Evolutionary conservation across 2,113 vertebrate species (phyloP), one percentile per base, ranked within the genome.

Genomic region (Prunella fulvescens): DNA sequence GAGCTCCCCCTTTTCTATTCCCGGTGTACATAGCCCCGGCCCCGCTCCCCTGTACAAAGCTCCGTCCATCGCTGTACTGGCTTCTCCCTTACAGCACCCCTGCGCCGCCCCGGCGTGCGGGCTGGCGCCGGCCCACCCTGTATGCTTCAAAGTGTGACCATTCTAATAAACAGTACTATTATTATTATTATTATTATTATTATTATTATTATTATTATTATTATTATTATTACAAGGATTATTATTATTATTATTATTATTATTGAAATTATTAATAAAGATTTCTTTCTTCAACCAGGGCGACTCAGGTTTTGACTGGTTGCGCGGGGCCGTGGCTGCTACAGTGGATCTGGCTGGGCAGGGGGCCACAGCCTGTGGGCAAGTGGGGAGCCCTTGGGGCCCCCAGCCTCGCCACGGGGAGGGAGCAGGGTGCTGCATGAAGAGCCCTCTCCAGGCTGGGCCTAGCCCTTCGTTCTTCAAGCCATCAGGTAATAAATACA

Each of bases 181-280:
- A 95, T 91, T 93, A 96, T 94, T 96, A 96, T 90, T 94, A 96
- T 90, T 95, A 93, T 79, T 93, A 94, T 80, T 92, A 94, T 80
- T 90, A 93, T 44, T 71, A 93, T 81, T 87, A 94, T 81, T 83
- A 93, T 78, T 83, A 95, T n/a, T n/a, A n/a, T n/a, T 95, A 77
- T 62, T 78, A 95, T 93, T 90, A 95, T 94, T 96, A 95, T 95
- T 48, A 89, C 62, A 40, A 95, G 66, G 73, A 94, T 80, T 89
- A 93, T 67, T 76, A 93, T 78, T 83, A 95, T 96, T 95, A 80
- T 66, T 81, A 95, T 94, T 91, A 95, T 94, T 96, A 95, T 95
- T 96, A 96, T 96, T 96, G 96, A 97, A 97, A 96, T 98, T 98
- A 98, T 98, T 98, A 98, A 98, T 98, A 98, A 98, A 98, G 97